Percentiles rank a stretch among this genome's conserved stretches.
Conservation (phyloP, 2,113 vertebrate genomes). For the Motacilla tschutschensis region DNA sequence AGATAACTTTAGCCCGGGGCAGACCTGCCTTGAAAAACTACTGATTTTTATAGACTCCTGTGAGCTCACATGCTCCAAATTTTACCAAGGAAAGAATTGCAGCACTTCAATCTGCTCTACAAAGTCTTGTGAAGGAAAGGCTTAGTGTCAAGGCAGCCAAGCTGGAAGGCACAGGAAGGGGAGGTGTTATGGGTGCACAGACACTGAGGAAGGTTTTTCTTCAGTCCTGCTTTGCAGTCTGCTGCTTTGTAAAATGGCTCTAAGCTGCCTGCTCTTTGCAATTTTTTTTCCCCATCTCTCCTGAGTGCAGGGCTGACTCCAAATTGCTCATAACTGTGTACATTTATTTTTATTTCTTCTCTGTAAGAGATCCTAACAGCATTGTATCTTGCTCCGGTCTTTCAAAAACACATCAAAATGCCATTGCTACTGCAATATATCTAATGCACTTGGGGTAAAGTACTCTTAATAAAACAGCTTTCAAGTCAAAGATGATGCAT, state of each 20-base stretch:
- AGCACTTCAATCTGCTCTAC: neutral
- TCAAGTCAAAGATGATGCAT: neutral
- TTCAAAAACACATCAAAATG: neutral
- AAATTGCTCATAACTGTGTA: neutral
- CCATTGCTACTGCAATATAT: neutral
- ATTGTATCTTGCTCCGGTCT: neutral
- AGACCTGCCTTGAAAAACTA: neutral
- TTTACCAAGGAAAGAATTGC: neutral
- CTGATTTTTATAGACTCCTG: neutral
- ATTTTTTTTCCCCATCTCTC: neutral
- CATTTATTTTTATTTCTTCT: neutral
- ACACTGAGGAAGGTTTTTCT: neutral
- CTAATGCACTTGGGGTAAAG: neutral
- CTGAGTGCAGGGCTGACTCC: neutral
- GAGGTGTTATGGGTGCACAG: neutral
- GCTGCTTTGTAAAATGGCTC: neutral
- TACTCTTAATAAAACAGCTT: neutral
- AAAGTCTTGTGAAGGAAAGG: neutral
- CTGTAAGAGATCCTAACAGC: neutral
- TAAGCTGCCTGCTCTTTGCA: neutral
- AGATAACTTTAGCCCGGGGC: neutral
- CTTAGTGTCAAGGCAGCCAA: neutral
- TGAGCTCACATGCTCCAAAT: neutral
- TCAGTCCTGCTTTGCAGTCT: neutral
- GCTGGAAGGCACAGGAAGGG: neutral